These are phyloP conservation scores for Oxygymnocypris stewartii DNA, from an alignment of 2,113 vertebrate species.

Conservation along the genomic window DNA sequence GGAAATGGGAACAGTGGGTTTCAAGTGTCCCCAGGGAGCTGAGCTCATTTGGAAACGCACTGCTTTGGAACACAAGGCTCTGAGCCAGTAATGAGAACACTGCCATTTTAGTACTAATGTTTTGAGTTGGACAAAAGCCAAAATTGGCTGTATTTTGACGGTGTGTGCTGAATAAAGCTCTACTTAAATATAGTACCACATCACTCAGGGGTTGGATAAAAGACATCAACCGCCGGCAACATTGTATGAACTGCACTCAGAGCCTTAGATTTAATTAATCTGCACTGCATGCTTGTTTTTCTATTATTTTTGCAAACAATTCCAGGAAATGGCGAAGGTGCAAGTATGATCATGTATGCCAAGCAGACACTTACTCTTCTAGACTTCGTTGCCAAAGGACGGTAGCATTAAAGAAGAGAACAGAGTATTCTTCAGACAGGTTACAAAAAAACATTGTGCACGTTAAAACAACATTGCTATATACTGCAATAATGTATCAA, in stretches of 20 bases:
- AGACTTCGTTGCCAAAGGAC: slow-evolving; percentile 95
- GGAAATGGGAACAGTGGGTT: slow-evolving; percentile 52
- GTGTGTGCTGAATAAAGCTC: not conserved
- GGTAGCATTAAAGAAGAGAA: slow-evolving; percentile 80
- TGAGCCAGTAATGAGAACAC: slow-evolving; percentile 26
- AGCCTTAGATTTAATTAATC: not conserved
- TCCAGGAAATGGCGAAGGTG: not conserved
- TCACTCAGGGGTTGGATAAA: not conserved
- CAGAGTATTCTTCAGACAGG: slow-evolving; percentile 78
- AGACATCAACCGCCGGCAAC: not conserved
- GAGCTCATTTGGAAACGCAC: slow-evolving; percentile 48
- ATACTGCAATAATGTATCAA: not conserved
- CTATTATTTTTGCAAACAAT: not conserved
- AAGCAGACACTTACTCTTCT: slow-evolving; percentile 98
- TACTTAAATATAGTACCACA: not conserved
- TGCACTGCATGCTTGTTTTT: not conserved
- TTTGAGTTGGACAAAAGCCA: slow-evolving; percentile 16
- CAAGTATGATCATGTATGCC: slow-evolving; percentile 32
- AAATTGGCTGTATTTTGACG: not conserved
- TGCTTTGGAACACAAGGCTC: slow-evolving; percentile 39
- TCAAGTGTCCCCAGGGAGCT: slow-evolving; percentile 32
- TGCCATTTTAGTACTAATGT: slow-evolving; percentile 33
- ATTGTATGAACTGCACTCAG: not conserved
- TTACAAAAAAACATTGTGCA: slow-evolving; percentile 10
- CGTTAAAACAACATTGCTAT: not conserved